Base-by-base conservation (phyloP, 2,797 vertebrate species). In the Muraenolepis orangiensis region DNA sequence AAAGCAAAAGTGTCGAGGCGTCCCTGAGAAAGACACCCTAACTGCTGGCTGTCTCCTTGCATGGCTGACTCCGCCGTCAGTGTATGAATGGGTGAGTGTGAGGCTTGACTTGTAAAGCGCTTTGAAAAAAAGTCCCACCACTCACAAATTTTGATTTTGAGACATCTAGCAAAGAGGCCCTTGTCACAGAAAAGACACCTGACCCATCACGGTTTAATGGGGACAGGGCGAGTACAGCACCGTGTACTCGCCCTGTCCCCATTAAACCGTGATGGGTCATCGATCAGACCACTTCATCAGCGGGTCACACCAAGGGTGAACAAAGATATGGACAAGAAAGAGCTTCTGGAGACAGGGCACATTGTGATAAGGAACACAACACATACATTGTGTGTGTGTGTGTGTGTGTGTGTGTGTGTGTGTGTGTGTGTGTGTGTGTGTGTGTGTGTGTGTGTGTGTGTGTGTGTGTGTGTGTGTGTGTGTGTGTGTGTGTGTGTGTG, bases 341-440 rank as follows among this genome's bases (percentile, higher is more conserved):
- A 72, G 71, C n/a, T 57, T 1, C 0, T 36, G 61, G 26, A 18
- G 78, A 74, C 13, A 10, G 76, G 29, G 26, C 18, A 76, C 72
- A 74, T 42, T 10, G 38, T 42, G 77, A 84, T 79, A 75, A 79
- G 76, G 57, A 76, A 70, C 5, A 51, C 57, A 76, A 70, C 5
- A 51, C 57, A 80, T 72, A 11, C 71, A 42, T 76, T 71, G 32
- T 74, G 29, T 51, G 68, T 81, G 34, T 74, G 71, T 31, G 71
- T 66, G 46, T 23, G 74, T 72, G 29, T 66, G 42, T 40, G 66
- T 73, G 32, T 74, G 23, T 51, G 68, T 77, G 40, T 76, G 67
- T 40, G 71, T 51, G 28, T 23, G 74, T 71, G 40, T 72, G 51
- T 78, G 29, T 64, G 46, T 72, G 46, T 32, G 20, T 14, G 30